Evolutionary conservation across 2,888 invertebrate genomes (phyloP).

Genomic region (Pollenia griseotomentosa): DNA sequence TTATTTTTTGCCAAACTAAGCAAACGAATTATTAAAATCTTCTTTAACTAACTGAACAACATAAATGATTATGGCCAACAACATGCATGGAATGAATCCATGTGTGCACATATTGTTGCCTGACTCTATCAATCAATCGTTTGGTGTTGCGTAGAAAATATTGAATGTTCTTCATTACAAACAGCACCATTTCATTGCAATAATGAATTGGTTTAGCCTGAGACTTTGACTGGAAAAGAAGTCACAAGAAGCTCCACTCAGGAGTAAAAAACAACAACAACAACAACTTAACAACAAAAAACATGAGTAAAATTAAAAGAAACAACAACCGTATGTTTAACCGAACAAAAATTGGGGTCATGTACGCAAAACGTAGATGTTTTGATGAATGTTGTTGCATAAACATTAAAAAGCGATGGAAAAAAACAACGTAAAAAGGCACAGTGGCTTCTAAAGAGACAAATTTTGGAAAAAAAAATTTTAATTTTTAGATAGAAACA

Average conservation of each 20-base stretch:
- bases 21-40: constrained; percentile 5
- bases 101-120: constrained; percentile 19
- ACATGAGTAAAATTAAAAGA: constrained; percentile 39
- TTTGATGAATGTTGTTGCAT: constrained; percentile 34
- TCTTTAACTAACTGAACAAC: neutral
- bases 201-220: constrained; percentile 66
- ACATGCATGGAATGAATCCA: neutral
- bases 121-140: constrained; percentile 66
- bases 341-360: constrained; percentile 76
- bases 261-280: constrained; percentile 20
- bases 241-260: constrained; percentile 51
- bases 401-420: constrained; percentile 3
- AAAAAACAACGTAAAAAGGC: neutral
- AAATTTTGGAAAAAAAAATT: neutral
- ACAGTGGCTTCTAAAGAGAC: constrained; percentile 21
- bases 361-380: constrained; percentile 70
- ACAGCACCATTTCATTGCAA: constrained; percentile 41
- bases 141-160: constrained; percentile 71
- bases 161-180: constrained; percentile 57
- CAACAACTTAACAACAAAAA: constrained; percentile 13
- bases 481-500: too few relatives aligned
- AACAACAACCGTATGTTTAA: constrained; percentile 70
- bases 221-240: constrained; percentile 50
- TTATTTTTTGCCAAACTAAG: neutral
- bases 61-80: neutral